These are phyloP conservation scores for Drosophila cardini DNA, from an alignment of 1,140 invertebrate genomes.

Conservation along the genomic window DNA sequence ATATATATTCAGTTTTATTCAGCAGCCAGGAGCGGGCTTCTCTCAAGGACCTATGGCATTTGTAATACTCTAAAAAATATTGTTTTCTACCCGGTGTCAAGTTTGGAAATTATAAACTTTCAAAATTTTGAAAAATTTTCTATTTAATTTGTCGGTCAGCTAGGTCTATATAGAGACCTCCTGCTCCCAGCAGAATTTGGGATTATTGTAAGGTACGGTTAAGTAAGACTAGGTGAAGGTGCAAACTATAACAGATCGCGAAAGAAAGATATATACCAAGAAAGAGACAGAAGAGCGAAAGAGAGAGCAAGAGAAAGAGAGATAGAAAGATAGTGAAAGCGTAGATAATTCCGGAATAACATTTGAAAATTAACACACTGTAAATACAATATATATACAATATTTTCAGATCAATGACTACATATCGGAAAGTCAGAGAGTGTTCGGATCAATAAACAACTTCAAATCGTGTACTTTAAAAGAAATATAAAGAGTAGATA, in stretches of 20 bases:
- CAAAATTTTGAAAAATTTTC: slow-evolving; percentile 4
- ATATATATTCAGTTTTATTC: slow-evolving; percentile 13
- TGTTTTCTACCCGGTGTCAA: slow-evolving; percentile 67
- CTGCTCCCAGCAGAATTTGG: slow-evolving; percentile 70
- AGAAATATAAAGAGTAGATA: slow-evolving; percentile 32
- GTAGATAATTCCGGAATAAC: slow-evolving; percentile 83
- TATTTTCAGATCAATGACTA: slow-evolving; percentile 61
- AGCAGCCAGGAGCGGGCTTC: slow-evolving; percentile 76
- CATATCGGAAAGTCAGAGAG: slow-evolving; percentile 42
- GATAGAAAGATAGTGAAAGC: slow-evolving; percentile 33
- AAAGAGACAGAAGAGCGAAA: slow-evolving; percentile 30
- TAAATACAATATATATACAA: slow-evolving; percentile 67
- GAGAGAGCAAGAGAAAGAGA: slow-evolving; percentile 43
- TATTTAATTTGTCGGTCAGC: slow-evolving; percentile 10
- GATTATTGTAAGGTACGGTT: slow-evolving; percentile 41
- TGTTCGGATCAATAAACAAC: slow-evolving; percentile 65
- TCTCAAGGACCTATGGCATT: slow-evolving; percentile 55
- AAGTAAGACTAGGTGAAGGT: slow-evolving; percentile 37
- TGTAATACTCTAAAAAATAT: slow-evolving; percentile 32
- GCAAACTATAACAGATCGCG: slow-evolving; percentile 43
- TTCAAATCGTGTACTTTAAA: slow-evolving; percentile 59
- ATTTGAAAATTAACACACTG: slow-evolving; percentile 76
- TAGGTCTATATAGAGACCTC: slow-evolving; percentile 57
- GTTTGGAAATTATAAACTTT: slow-evolving; percentile 34
- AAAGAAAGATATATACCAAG: slow-evolving; percentile 37